Evolutionary conservation across 2,888 invertebrate genomes (phyloP), one percentile per base, ranked within the genome.

Genomic region (Philereme transversata): DNA sequence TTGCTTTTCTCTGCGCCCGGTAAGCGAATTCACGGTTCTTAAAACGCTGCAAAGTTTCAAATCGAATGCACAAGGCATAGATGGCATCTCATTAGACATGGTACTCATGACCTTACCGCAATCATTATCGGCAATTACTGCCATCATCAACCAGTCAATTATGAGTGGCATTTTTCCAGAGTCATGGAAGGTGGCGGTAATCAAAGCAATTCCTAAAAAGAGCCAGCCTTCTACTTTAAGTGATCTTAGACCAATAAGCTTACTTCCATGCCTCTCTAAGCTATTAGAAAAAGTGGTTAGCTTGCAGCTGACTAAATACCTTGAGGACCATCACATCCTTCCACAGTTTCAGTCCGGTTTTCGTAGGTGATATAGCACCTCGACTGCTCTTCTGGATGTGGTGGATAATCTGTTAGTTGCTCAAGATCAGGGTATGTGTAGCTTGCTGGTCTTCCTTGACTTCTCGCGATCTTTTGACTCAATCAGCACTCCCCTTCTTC

Each of bases 391-490:
- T 10, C 22, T 45, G 5, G 45, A 54, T 51, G 51, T 60, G 36
- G 55, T 55, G 5, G 60, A 60, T 38, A n/a, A 22, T 5, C 44
- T 56, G 11, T 36, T 56, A 4, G 38, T 22, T 3, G 47, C 51
- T 0, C 41, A 11, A n/a, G 56, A 60, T 38, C 9, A 11, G 33
- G 51, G 55, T 3, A 8, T 22, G 48, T 43, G 35, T 8, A 35
- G 47, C 33, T 11, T 41, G 0, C 33, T 56, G 7, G 8, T 56
- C 9, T 11, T 55, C n/a, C 55, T 60, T 0, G 60, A 60, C n/a
- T 51, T 51, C 9, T 53, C 59, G 8, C 36, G 54, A 4, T 50
- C 59, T 4, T 54, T 54, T 11, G 53, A 54, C 36, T 34, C 45
- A 2, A 33, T 45, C 11, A 10, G 7, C 11, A 45, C 11, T 45